Evolutionary conservation across 23 tunicate species (phyloP), one percentile per base, ranked within the genome.

Genomic region (Oikopleura vanhoeffeni): DNA sequence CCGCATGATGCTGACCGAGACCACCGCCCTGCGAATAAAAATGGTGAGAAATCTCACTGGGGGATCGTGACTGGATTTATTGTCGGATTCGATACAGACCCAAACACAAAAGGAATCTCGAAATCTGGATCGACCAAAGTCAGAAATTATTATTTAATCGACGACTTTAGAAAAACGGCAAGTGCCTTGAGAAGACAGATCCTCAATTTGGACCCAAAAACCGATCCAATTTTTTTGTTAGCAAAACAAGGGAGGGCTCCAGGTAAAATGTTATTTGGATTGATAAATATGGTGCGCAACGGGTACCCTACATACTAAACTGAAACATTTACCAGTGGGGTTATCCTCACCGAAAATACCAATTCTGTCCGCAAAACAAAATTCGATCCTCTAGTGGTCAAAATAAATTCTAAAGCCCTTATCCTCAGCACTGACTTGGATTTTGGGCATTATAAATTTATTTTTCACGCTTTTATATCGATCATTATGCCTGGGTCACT

Each of bases 1-100:
- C 79, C 79, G 34, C 79, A 71, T 30, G 79, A 71, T 71, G 79
- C 79, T 71, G 79, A 71, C 32, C 79, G 32, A 18, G 79, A 71
- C 35, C 79, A 71, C 38, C 27, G 79, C 27, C 79, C 79, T 33
- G 79, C 79, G 38, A 71, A 71, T 13, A 71, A 71, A 30, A 71
- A 71, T 30, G 79, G 79, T 38, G 79, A 71, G 38, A 71, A 71
- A 30, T 13, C 34, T 38, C 79, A 71, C 38, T 71, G 79, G 79
- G 79, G 79, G 2, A 28, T 71, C 38, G 79, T 71, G 38, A 71
- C 79, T 32, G 79, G 79, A 18, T 71, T 71, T 30, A 18, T 71
- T 32, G 79, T 71, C 35, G 79, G 79, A 28, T 3, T 30, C 36
- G 34, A 71, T 2, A 71, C 35, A 3, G 38, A 28, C 38, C 27